A percentile compares a stretch with the other conserved stretches of the same genome.
Evolutionary conservation across 2,888 invertebrate genomes (phyloP).

Genomic region (Creontiades dilutus): DNA sequence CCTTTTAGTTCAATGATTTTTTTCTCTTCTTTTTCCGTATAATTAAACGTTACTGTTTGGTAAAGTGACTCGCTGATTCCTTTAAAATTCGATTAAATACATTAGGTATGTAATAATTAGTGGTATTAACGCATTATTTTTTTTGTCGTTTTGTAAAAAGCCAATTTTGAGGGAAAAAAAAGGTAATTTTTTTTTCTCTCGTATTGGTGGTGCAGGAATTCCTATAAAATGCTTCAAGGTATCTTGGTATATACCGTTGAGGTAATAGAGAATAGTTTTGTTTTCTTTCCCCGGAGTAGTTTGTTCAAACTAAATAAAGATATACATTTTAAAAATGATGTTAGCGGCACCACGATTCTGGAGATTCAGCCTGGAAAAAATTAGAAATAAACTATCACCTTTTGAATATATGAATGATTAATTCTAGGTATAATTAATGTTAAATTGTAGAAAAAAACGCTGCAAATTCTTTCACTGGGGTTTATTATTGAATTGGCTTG

Average conservation of each 20-base stretch:
- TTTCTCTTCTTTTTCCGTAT: not conserved
- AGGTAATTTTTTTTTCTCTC: too few relatives aligned
- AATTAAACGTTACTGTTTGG: not conserved
- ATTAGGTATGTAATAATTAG: not conserved
- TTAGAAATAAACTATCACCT: not conserved
- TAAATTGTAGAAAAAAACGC: too few relatives aligned
- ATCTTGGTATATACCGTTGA: slow-evolving; percentile 28
- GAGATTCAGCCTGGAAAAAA: slow-evolving; percentile 52
- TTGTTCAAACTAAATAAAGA: slow-evolving; percentile 18
- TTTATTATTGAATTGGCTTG: too few relatives aligned
- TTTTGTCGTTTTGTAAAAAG: not conserved
- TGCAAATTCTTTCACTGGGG: too few relatives aligned
- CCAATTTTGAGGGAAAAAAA: not conserved
- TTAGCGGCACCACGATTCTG: slow-evolving; percentile 59
- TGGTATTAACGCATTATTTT: not conserved
- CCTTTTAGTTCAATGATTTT: slow-evolving; percentile 2
- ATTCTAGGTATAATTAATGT: not conserved
- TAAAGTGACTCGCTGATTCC: not conserved
- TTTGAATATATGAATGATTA: not conserved
- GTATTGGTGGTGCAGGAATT: slow-evolving; percentile 6
- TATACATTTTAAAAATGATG: slow-evolving; percentile 57
- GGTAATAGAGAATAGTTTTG: not conserved
- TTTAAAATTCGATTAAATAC: slow-evolving; percentile 12
- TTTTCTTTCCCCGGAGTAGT: slow-evolving; percentile 26
- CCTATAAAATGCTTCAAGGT: slow-evolving; percentile 29